Evolutionary conservation across 2,113 vertebrate species (phyloP).

Genomic region (Gulo gulo): DNA sequence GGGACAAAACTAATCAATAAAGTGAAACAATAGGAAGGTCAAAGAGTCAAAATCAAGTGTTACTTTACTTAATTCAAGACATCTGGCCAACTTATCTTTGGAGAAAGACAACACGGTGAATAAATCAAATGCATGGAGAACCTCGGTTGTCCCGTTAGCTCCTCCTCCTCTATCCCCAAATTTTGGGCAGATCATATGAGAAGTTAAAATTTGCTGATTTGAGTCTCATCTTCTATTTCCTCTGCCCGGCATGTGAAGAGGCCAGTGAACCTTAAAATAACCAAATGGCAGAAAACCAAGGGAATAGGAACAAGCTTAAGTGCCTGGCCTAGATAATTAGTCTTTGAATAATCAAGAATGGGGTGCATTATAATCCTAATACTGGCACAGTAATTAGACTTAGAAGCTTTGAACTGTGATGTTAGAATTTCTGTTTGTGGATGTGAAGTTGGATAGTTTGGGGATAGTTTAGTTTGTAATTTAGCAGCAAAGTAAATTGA

Average conservation of each 20-base stretch:
- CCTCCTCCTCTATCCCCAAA: not conserved
- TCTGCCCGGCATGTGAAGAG: constrained; percentile 24
- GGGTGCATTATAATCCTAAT: not conserved
- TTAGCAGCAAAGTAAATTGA: constrained; percentile 27
- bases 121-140: not conserved
- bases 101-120: not conserved
- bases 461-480: constrained; percentile 23
- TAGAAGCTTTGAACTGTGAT: constrained; percentile 12
- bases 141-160: not conserved
- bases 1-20: constrained; percentile 48
- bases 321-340: constrained; percentile 47
- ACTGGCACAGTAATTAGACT: constrained; percentile 33
- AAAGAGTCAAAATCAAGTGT: constrained; percentile 40
- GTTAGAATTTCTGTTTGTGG: not conserved
- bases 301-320: constrained; percentile 39
- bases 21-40: constrained; percentile 40
- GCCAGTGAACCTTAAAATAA: constrained; percentile 62
- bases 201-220: constrained; percentile 35
- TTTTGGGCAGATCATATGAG: not conserved
- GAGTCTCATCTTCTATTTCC: constrained; percentile 27
- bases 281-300: constrained; percentile 45
- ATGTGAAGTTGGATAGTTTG: not conserved
- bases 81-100: not conserved
- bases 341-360: constrained; percentile 49
- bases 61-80: constrained; percentile 48